These are phyloP conservation scores for Seira sanloemensis DNA, from an alignment of 2,888 invertebrate species.

Conservation along the genomic window DNA sequence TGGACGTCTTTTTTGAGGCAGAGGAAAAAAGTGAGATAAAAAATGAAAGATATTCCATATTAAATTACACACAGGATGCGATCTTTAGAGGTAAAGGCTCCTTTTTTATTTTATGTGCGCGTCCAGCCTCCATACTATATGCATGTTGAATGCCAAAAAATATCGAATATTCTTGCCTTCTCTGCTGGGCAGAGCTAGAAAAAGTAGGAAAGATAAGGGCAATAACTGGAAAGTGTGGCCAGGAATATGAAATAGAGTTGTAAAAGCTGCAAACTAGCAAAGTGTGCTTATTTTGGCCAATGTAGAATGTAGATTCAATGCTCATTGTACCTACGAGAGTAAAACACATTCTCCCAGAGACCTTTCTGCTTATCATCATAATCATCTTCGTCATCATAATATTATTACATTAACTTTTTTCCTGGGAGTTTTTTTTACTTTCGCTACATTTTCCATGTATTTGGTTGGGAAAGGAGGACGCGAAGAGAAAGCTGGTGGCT, in stretches of 20 bases:
- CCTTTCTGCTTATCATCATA: slow-evolving; percentile 46
- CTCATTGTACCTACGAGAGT: slow-evolving; percentile 13
- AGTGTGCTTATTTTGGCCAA: slow-evolving; percentile 7
- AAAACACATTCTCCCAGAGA: background rate
- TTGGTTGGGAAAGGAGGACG: slow-evolving; percentile 11
- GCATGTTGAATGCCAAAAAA: slow-evolving; percentile 54
- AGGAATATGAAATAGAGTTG: slow-evolving; percentile 54
- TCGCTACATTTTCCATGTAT: slow-evolving; percentile 35
- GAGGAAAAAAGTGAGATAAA: slow-evolving; percentile 39
- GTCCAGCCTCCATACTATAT: slow-evolving; percentile 18
- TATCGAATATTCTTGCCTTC: slow-evolving; percentile 47
- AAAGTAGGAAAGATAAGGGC: slow-evolving; percentile 52
- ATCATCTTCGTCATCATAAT: slow-evolving; percentile 57
- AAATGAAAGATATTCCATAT: slow-evolving; percentile 46
- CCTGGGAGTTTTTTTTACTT: background rate
- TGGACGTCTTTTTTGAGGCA: background rate
- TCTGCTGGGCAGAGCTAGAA: background rate
- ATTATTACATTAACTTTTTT: slow-evolving; percentile 57
- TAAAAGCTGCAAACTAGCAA: slow-evolving; percentile 48
- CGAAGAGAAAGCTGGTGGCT: too few relatives aligned
- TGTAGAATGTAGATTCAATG: background rate
- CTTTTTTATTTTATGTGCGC: background rate
- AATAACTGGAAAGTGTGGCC: slow-evolving; percentile 55
- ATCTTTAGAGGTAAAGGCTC: background rate
- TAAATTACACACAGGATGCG: background rate